A percentile compares a stretch with the other conserved stretches of the same genome.
These are phyloP conservation scores for Drosophila littoralis DNA, from an alignment of 1,140 invertebrate genomes.

Conservation along the genomic window DNA sequence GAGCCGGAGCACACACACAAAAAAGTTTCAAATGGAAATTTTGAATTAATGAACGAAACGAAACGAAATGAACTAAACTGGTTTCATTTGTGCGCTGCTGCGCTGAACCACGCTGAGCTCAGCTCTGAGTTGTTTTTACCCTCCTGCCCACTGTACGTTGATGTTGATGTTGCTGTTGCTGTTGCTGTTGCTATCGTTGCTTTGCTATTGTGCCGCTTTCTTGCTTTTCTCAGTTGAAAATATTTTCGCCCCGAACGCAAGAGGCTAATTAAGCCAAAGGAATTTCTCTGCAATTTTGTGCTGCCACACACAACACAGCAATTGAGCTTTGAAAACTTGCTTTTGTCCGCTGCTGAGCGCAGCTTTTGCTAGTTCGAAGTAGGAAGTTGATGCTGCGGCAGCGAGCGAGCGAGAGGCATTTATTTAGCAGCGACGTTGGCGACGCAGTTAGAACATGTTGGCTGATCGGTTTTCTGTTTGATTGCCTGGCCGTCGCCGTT, in stretches of 20 bases:
- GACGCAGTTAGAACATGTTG: slow-evolving; percentile 58
- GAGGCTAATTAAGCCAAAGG: slow-evolving; percentile 82
- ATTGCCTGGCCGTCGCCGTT: slow-evolving; percentile 29
- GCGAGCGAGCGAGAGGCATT: slow-evolving; percentile 10
- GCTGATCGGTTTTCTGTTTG: slow-evolving; percentile 53
- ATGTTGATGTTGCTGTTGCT: slow-evolving; percentile 39
- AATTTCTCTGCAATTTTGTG: slow-evolving; percentile 79
- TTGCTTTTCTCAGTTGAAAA: slow-evolving; percentile 80
- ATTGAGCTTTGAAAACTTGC: slow-evolving; percentile 78
- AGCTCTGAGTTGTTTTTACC: slow-evolving; percentile 51
- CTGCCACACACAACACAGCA: slow-evolving; percentile 48
- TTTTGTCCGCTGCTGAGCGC: slow-evolving; percentile 67
- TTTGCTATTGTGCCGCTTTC: slow-evolving; percentile 70
- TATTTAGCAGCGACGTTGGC: slow-evolving; percentile 29
- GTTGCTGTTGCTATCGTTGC: slow-evolving; percentile 36
- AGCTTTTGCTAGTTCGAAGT: slow-evolving; percentile 50
- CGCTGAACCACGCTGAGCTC: slow-evolving; percentile 56
- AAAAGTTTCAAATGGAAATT: slow-evolving; percentile 83
- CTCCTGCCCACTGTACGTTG: slow-evolving; percentile 13
- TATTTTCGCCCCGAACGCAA: slow-evolving; percentile 81
- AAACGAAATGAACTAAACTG: slow-evolving; percentile 83
- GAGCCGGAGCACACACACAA: slow-evolving; percentile 49
- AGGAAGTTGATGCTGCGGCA: slow-evolving; percentile 51
- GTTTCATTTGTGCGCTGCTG: slow-evolving; percentile 79
- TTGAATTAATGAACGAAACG: slow-evolving; percentile 83